Evolutionary conservation across 2,888 invertebrate species (phyloP), one percentile per base, ranked within the genome.

Genomic region (Trissolcus japonicus): DNA sequence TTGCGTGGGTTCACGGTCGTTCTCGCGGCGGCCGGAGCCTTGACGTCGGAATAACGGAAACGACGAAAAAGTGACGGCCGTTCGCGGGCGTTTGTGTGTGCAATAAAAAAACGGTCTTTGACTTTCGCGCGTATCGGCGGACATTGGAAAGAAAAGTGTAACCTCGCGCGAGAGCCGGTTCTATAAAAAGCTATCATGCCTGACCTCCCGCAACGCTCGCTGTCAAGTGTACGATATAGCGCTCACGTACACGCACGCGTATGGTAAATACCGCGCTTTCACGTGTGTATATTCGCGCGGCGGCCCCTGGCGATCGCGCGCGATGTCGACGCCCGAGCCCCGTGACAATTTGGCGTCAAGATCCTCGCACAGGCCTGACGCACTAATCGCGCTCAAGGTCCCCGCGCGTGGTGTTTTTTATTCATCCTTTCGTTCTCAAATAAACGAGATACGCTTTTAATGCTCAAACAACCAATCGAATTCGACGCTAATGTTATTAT

Each of bases 141-240:
- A 67, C 72, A 76, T 67, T 66, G 55, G 67, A 62, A 54, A 67
- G 78, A 79, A 78, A 71, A 76, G 76, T 73, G 80, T 79, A 76
- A 78, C 75, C 76, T 71, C 71, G 82, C 69, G 79, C 72, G 81
- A 35, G 35, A 77, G 80, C 79, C 79, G 81, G 78, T 83, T 83
- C 83, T 85, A 85, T 85, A 86, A 86, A 87, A 86, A 85, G 83
- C 82, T 82, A 85, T 86, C 84, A 82, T 85, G 82, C 86, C 86
- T 85, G 86, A 87, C 86, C 86, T 87, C 84, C 84, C 87, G 84
- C 86, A 87, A 87, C 83, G 82, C 79, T 78, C 79, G 76, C 79
- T 81, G 81, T 82, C 81, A 81, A 83, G 80, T 82, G 78, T 79
- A 79, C 79, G 78, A 79, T 79, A 79, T 76, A 79, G 80, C 65